Evolutionary conservation across 2,888 invertebrate species (phyloP).

Genomic region (Heliconius ismenius): DNA sequence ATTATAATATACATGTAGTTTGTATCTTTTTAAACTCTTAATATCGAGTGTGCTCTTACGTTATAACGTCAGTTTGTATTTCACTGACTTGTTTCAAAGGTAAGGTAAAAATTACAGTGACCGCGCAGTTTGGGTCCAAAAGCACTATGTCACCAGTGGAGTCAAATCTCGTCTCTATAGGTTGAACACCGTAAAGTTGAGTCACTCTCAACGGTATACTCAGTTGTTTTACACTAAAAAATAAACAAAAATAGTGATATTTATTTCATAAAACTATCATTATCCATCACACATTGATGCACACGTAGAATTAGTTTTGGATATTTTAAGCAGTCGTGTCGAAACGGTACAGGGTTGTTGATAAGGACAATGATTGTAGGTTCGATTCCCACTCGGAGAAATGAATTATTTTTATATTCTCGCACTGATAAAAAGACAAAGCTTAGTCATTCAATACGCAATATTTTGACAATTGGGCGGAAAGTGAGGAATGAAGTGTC

Average conservation of each 20-base stretch:
- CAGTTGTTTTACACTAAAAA: constrained; percentile 49
- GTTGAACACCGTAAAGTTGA: constrained; percentile 55
- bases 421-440: too few relatives aligned
- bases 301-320: too few relatives aligned
- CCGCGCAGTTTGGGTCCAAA: neutral
- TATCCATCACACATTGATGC: too few relatives aligned
- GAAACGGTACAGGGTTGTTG: too few relatives aligned
- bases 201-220: constrained; percentile 54
- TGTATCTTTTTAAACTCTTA: too few relatives aligned
- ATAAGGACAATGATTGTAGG: too few relatives aligned
- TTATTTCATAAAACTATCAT: neutral
- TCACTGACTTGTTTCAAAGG: neutral
- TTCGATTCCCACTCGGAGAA: too few relatives aligned
- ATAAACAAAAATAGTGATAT: neutral
- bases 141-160: constrained; percentile 32
- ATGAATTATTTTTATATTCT: too few relatives aligned
- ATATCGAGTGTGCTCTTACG: constrained; percentile 42
- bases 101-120: neutral
- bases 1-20: too few relatives aligned
- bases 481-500: neutral
- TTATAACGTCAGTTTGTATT: constrained; percentile 35
- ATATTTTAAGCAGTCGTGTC: too few relatives aligned
- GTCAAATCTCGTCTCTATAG: constrained; percentile 49
- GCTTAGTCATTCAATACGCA: neutral
- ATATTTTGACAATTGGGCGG: neutral